Base-by-base conservation (phyloP, 2,888 invertebrate species). In the Drosophila putrida region DNA sequence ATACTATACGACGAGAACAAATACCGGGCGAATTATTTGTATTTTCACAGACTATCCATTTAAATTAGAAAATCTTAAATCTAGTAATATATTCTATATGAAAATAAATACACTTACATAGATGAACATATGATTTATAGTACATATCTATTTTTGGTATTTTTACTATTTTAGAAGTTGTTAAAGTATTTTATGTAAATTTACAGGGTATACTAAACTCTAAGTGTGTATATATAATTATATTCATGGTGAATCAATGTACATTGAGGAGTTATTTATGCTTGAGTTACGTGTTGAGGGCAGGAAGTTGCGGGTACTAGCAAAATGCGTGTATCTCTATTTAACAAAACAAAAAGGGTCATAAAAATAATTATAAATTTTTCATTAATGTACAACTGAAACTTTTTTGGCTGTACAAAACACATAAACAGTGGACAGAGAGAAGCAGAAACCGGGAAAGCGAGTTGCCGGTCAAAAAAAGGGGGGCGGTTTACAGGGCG, bases 301-400 rank as follows among this genome's bases (percentile, higher is more conserved):
- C 33, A n/a, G n/a, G 41, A 31, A 57, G 44, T 58, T 64, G 39
- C 33, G 44, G 53, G 53, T n/a, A 25, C 41, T 54, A 44, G 53
- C 57, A 63, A 68, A 75, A 78, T 75, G 60, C 78, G 55, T 66
- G 67, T 63, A 55, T 41, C 54, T 58, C 58, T 47, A 51, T 65
- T 60, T 57, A 61, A 55, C 27, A 78, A 58, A 60, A 64, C 47
- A 66, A 66, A 62, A 20, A 51, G 53, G 57, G 57, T 35, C 73
- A 67, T 54, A 58, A 73, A 78, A 75, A 59, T 74, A 75, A 78
- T 75, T 74, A 78, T 68, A 74, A 78, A 64, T 51, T 78, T 78
- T 75, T 75, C 79, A 75, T 75, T 78, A 75, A 75, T 63, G 78
- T 68, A 49, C 44, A 74, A 71, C 53, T 20, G 25, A 78, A 75